These are phyloP conservation scores for Drosophila mettleri DNA, from an alignment of 2,888 invertebrate species.

Conservation along the genomic window DNA sequence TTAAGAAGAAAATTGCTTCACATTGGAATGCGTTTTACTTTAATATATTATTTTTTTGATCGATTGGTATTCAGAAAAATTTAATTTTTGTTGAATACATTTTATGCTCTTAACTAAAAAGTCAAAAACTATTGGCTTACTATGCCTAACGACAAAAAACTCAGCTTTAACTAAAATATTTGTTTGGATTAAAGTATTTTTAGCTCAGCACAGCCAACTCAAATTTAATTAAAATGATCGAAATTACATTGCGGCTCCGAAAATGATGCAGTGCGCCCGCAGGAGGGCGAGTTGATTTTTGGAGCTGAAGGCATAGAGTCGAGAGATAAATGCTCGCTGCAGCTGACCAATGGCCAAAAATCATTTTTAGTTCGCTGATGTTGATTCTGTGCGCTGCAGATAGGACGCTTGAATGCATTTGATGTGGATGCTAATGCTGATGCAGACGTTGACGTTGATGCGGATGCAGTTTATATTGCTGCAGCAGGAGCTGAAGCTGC, in stretches of 20 bases:
- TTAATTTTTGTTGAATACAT: no score
- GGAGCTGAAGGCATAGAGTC: not conserved
- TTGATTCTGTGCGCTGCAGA: conserved; percentile 49
- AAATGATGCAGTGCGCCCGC: conserved; percentile 23
- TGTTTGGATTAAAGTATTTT: not conserved
- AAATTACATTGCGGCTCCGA: conserved; percentile 35
- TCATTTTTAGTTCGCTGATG: conserved; percentile 70
- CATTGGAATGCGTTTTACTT: no score
- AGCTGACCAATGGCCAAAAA: conserved; percentile 39
- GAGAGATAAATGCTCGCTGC: not conserved
- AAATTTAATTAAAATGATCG: conserved; percentile 37
- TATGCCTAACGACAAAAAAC: no score
- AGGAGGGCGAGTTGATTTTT: conserved; percentile 1
- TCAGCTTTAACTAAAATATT: no score
- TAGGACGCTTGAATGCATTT: conserved; percentile 47
- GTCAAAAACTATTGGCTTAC: no score
- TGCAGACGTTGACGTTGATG: conserved; percentile 41
- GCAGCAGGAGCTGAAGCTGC: no score
- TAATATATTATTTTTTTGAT: no score
- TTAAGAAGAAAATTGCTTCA: no score
- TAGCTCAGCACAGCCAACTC: not conserved
- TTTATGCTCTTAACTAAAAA: no score
- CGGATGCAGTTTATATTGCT: conserved; percentile 25
- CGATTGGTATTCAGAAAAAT: no score
- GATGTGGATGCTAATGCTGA: conserved; percentile 41